phyloP scores from a whole-genome alignment of 23 tunicate species.

The Styela plicata region DNA sequence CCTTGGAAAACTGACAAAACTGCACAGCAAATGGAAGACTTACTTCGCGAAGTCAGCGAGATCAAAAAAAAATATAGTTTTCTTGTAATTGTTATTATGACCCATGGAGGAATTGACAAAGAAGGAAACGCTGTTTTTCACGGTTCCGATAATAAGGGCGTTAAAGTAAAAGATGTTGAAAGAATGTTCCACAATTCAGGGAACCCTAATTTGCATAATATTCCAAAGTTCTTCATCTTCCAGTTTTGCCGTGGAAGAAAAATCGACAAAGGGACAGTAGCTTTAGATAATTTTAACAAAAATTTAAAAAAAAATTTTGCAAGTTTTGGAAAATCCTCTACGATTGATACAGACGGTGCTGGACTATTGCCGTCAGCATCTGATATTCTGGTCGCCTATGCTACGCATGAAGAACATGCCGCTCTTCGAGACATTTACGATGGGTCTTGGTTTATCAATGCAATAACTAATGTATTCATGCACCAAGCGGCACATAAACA shows the following conservation, averaged over 20 bases:
- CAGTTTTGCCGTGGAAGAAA: neutral
- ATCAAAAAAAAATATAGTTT: neutral
- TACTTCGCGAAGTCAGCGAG: neutral
- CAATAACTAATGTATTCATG: constrained; percentile 47
- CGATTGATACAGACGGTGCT: neutral
- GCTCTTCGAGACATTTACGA: constrained; percentile 27
- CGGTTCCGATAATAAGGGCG: neutral
- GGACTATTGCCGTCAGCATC: constrained; percentile 13
- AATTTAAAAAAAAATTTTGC: neutral
- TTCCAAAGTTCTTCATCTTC: constrained; percentile 4
- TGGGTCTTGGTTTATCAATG: constrained; percentile 63
- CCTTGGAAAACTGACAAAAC: neutral
- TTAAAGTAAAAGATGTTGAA: neutral
- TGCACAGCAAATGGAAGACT: neutral
- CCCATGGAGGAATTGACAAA: neutral
- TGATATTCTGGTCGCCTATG: constrained; percentile 40
- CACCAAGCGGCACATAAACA: constrained; percentile 22
- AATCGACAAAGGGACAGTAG: neutral
- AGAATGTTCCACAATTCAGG: neutral
- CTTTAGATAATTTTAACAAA: neutral
- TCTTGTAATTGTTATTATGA: neutral
- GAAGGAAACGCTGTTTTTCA: neutral
- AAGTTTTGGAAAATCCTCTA: neutral
- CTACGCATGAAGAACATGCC: constrained; percentile 30
- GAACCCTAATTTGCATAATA: neutral